A percentile compares a stretch with the other conserved stretches of the same genome.
Evolutionary conservation across 2,888 invertebrate species (phyloP).

Genomic region (Lycophotia porphyrea): DNA sequence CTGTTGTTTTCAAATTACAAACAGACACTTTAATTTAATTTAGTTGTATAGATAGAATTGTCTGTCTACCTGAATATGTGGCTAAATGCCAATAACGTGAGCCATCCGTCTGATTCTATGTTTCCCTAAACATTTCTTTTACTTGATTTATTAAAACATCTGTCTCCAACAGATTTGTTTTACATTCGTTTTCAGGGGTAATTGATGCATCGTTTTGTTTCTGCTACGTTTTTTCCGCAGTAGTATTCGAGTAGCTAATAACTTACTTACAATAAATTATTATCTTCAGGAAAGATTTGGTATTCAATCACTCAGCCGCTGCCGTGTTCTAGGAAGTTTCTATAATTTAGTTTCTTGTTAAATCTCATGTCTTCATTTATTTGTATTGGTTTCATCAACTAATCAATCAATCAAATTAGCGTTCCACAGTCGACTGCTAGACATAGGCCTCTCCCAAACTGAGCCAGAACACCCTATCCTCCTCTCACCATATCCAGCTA

Average conservation of each 20-base stretch:
- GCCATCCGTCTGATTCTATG: conserved; percentile 17
- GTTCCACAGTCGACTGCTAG: background rate
- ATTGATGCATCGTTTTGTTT: conserved; percentile 7
- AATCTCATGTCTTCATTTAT: background rate
- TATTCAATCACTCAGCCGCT: background rate
- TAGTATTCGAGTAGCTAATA: background rate
- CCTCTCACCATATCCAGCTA: too few species aligned
- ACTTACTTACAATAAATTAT: background rate
- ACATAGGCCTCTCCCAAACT: background rate
- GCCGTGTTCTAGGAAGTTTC: background rate
- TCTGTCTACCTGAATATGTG: conserved; percentile 16
- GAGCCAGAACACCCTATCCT: background rate
- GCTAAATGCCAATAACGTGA: conserved; percentile 28
- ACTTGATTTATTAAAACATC: conserved; percentile 39
- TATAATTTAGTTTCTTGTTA: background rate
- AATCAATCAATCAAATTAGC: background rate
- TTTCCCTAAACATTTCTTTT: conserved; percentile 28
- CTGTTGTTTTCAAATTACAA: too few species aligned
- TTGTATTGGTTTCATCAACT: background rate
- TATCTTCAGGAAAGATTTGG: background rate
- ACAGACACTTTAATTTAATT: background rate
- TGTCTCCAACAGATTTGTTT: conserved; percentile 40
- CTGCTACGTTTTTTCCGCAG: background rate
- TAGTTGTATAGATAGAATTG: background rate
- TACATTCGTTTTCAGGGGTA: conserved; percentile 1